Percentiles rank a stretch among this genome's conserved stretches.
Conservation (phyloP, 1,140 invertebrate genomes). For the Trichonephila clavipes region DNA sequence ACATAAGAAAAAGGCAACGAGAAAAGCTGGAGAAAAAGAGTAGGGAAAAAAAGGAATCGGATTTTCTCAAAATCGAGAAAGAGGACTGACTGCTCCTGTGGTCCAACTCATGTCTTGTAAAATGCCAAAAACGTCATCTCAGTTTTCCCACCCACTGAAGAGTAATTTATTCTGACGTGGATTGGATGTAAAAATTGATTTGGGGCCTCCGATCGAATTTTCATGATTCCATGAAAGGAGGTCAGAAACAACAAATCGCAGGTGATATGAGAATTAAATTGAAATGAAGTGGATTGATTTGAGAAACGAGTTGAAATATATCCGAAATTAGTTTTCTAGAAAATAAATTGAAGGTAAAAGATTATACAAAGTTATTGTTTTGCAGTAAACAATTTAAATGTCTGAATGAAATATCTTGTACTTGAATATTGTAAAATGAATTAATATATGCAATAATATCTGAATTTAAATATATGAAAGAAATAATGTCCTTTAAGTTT, state of each 20-base stretch:
- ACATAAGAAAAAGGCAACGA: neutral
- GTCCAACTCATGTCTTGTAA: slow-evolving; percentile 11
- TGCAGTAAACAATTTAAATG: no score
- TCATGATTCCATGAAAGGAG: neutral
- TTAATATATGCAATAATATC: no score
- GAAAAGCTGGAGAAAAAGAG: neutral
- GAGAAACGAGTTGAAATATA: neutral
- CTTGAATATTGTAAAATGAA: no score
- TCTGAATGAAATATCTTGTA: no score
- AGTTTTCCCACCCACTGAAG: neutral
- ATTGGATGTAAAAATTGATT: slow-evolving; percentile 46
- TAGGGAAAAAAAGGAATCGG: neutral
- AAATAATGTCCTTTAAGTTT: no score
- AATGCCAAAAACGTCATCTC: slow-evolving; percentile 22
- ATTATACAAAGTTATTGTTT: no score
- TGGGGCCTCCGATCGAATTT: neutral
- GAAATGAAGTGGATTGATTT: neutral
- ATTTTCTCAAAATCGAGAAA: neutral
- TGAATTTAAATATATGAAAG: no score
- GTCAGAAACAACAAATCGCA: neutral
- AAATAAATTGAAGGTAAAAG: no score
- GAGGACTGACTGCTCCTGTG: neutral
- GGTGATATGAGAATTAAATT: neutral
- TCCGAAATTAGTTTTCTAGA: no score
- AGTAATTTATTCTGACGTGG: slow-evolving; percentile 35